phyloP scores from a whole-genome alignment of 2,797 vertebrate species.

The Bradypodion pumilum region DNA sequence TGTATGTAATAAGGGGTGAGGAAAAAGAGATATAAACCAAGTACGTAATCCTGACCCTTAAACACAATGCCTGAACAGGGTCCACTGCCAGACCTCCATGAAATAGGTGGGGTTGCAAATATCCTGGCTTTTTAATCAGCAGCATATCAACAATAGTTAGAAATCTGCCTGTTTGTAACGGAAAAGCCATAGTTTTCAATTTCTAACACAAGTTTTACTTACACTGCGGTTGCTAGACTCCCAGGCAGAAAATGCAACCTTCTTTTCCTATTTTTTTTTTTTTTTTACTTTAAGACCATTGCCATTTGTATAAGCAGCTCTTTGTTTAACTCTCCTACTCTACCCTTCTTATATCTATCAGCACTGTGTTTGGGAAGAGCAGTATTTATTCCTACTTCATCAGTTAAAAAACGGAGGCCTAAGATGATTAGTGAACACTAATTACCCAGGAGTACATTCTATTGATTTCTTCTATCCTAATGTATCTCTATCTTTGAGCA shows the following conservation, averaged over 20 bases:
- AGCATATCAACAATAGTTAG: neutral
- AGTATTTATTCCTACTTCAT: neutral
- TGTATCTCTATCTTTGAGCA: neutral
- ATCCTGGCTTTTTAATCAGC: neutral
- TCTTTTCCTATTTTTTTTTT: neutral
- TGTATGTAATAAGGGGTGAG: too few species aligned
- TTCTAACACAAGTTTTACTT: neutral
- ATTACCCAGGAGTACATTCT: neutral
- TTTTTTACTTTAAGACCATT: accelerated
- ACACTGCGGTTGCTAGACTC: neutral
- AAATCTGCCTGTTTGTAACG: neutral
- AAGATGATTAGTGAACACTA: neutral
- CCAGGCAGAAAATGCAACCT: accelerated
- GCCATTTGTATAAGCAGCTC: neutral
- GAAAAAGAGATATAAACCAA: neutral
- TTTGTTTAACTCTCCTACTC: neutral
- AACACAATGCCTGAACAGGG: neutral
- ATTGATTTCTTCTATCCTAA: neutral
- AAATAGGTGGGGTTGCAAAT: neutral
- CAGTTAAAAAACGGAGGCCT: neutral
- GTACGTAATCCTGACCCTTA: neutral
- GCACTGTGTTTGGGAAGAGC: neutral
- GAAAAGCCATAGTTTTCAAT: neutral
- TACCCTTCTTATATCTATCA: neutral
- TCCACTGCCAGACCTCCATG: neutral